Conservation (phyloP, 2,797 vertebrate species). For the Sebastolobus alascanus region DNA sequence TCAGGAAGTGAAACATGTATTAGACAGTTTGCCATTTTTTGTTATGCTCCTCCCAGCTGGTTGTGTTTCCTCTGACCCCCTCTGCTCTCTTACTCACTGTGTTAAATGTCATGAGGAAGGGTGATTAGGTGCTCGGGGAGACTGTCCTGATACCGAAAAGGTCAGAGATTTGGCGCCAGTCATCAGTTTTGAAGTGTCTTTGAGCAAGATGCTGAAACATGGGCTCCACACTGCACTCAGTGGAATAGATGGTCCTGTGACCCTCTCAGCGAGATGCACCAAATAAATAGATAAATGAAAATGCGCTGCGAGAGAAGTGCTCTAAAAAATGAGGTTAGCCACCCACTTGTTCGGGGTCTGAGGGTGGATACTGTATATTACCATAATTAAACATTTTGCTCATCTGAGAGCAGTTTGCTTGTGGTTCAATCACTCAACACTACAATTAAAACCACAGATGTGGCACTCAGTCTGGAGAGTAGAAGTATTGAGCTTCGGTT, state of each 20-base stretch:
- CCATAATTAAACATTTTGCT: slow-evolving; percentile 63
- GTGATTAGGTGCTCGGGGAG: slow-evolving; percentile 68
- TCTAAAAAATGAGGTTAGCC: slow-evolving; percentile 45
- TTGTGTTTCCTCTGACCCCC: slow-evolving; percentile 59
- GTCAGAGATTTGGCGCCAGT: slow-evolving; percentile 74
- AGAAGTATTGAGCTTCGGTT: background rate
- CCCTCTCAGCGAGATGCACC: slow-evolving; percentile 8
- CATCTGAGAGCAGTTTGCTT: slow-evolving; percentile 54
- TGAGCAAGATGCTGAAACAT: slow-evolving; percentile 56
- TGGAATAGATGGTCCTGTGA: slow-evolving; percentile 24
- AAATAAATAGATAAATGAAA: slow-evolving; percentile 42
- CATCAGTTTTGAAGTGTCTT: slow-evolving; percentile 67
- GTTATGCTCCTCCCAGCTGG: slow-evolving; percentile 53
- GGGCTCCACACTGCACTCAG: background rate
- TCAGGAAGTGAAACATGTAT: slow-evolving; percentile 35
- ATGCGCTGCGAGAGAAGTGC: slow-evolving; percentile 12
- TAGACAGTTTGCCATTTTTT: slow-evolving; percentile 56
- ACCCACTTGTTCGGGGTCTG: slow-evolving; percentile 39
- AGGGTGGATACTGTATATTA: slow-evolving; percentile 47
- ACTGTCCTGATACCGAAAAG: slow-evolving; percentile 73
- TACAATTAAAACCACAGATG: slow-evolving; percentile 73
- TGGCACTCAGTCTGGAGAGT: slow-evolving; percentile 24
- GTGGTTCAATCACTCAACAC: slow-evolving; percentile 38
- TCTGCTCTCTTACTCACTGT: slow-evolving; percentile 69
- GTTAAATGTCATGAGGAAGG: slow-evolving; percentile 76